Conservation (phyloP, 2,888 invertebrate genomes). For the Carabus problematicus region DNA sequence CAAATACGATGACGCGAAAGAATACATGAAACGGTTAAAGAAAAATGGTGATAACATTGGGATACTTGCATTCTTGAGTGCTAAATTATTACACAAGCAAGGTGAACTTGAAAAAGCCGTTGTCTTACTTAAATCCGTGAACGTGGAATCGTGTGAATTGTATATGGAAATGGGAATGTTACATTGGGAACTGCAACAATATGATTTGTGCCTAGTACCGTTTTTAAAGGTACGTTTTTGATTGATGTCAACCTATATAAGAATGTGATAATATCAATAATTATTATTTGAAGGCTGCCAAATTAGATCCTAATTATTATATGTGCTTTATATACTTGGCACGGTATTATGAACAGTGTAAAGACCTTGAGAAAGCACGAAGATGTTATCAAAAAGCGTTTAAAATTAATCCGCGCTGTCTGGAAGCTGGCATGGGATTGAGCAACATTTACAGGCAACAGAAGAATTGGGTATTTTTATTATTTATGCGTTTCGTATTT, state of each 20-base stretch:
- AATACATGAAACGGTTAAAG: conserved; percentile 51
- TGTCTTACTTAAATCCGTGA: conserved; percentile 60
- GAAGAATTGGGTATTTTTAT: conserved; percentile 67
- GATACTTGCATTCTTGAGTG: conserved; percentile 57
- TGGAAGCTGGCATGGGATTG: conserved; percentile 73
- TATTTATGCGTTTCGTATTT: conserved; percentile 13
- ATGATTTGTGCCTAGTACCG: conserved; percentile 67
- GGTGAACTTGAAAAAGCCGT: conserved; percentile 65
- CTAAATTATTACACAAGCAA: conserved; percentile 62
- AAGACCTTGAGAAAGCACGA: conserved; percentile 75
- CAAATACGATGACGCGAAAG: conserved; percentile 55
- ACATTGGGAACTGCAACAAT: conserved; percentile 66
- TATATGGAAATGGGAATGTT: conserved; percentile 68
- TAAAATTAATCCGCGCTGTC: conserved; percentile 72
- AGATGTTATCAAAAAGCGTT: conserved; percentile 87
- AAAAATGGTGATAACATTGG: conserved; percentile 51
- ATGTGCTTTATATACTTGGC: conserved; percentile 80
- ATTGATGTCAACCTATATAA: background rate
- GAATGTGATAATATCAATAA: conserved; percentile 11
- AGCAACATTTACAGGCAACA: conserved; percentile 77
- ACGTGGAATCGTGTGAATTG: conserved; percentile 60
- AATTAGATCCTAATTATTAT: conserved; percentile 76
- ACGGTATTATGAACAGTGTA: conserved; percentile 70
- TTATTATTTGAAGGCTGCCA: conserved; percentile 62
- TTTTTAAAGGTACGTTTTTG: conserved; percentile 64